Evolutionary conservation across 2,113 vertebrate genomes (phyloP), one percentile per base, ranked within the genome.

Genomic region (Thomomys bottae): DNA sequence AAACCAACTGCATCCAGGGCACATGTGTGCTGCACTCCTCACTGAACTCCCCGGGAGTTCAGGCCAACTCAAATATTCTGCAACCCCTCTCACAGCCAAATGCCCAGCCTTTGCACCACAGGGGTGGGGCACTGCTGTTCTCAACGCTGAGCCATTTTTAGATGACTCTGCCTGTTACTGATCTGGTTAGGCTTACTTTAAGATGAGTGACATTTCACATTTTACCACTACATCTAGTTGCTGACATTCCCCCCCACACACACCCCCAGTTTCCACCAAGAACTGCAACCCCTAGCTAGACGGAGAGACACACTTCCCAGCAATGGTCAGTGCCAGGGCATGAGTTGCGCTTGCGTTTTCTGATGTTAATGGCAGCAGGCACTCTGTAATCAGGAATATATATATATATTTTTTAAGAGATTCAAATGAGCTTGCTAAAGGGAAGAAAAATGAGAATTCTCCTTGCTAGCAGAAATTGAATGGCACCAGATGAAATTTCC

Each of bases 51-150:
- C 2, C 67, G 76, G 72, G 88, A 87, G 68, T 68, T 83, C 76
- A 61, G 80, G 90, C 88, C 94, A 90, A 88, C 70, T 91, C 79
- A 93, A 81, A 78, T 92, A 91, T 88, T 88, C 94, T 83, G 26
- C 23, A 90, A 88, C 94, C 86, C 92, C 72, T 93, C 59, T 64
- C 71, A 8, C 42, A 84, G 88, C 84, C 89, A 91, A 88, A 59
- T 1, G 8, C 79, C 81, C 38, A 63, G 80, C 24, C 18, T 40
- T 0, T 3, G 66, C 86, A 80, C 42, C 23, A 23, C 12, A 9
- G 76, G 61, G 59, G 80, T 20, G 86, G 88, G 85, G 18, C 30
- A 17, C 71, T 34, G 11, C 32, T 15, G 42, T 5, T 30, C 49
- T 80, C 36, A 23, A 30, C 79, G 59, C 1, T 0, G 3, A 10